Base-by-base conservation (phyloP, 2,888 invertebrate species). In the Eudiplozoon nipponicum region DNA sequence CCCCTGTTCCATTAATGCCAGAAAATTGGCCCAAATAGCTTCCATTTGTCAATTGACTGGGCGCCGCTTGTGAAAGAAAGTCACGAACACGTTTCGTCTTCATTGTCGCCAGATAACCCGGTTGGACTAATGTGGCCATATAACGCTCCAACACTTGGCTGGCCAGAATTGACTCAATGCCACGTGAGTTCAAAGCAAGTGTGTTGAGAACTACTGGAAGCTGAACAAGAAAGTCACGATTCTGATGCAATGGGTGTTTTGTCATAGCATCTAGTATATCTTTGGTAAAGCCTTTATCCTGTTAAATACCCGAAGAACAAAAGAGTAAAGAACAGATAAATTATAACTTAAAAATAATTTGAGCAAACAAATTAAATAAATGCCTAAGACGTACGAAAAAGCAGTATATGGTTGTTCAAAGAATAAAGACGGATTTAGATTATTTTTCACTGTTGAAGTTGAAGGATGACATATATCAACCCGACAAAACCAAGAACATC, bases 71-170 rank as follows among this genome's bases (percentile, higher is more conserved):
- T 7, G 31, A 31, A 7, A 15, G 31, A 4, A 31, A 31, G 13
- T 31, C 31, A 7, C 39, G 29, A 5, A 42, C 34, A 7, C 39
- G 40, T 18, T 34, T 28, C 9, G 22, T 33, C 17, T 28, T 64
- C 75, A 78, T 74, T 3, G 76, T 75, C 2, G 72, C 70, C 40
- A 78, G 59, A 57, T 77, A 78, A 39, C 70, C 70, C 0, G 74
- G 72, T 1, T 74, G 21, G 18, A 38, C 34, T 20, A 44, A 28
- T 5, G 36, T 39, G 45, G 54, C 70, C 53, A 77, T 72, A 1
- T 77, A 63, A 44, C 70, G 66, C 48, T 75, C 72, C 54, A 78
- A 76, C 1, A 77, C 76, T 49, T 69, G 68, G 49, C 70, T 71
- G 42, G 67, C 67, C 3, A 71, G 69, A 56, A 77, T 76, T 4